Conservation (phyloP, 2,113 vertebrate genomes). For the Orientallactaga bullata region DNA sequence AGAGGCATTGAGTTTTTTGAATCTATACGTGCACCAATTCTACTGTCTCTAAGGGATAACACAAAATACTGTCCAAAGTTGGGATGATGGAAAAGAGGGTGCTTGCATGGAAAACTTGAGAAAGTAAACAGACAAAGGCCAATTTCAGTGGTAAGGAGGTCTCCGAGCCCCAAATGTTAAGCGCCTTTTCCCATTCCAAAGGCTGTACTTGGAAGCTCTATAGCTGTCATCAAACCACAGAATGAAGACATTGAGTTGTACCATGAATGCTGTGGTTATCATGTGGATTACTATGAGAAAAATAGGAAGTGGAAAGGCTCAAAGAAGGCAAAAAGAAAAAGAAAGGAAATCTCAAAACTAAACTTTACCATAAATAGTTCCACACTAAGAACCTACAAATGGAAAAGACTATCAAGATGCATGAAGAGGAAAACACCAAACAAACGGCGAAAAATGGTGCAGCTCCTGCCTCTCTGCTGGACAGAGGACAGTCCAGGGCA, state of each 20-base stretch:
- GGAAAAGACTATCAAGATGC: background rate
- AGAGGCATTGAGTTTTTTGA: background rate
- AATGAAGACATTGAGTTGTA: background rate
- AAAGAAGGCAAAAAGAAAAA: background rate
- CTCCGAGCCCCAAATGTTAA: background rate
- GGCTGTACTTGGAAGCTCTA: background rate
- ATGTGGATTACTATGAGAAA: background rate
- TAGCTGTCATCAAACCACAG: background rate
- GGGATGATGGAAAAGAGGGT: background rate
- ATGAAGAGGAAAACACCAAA: background rate
- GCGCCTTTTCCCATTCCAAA: background rate
- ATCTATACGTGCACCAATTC: background rate
- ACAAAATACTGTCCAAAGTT: background rate
- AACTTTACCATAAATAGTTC: background rate
- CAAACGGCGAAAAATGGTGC: too few relatives aligned
- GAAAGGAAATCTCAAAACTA: background rate
- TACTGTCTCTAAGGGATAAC: background rate
- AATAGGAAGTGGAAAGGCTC: background rate
- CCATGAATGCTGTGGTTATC: background rate
- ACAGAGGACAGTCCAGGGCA: too few relatives aligned
- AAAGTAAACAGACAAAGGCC: conserved; percentile 23
- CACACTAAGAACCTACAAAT: background rate
- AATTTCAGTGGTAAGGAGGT: background rate
- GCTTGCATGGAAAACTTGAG: background rate
- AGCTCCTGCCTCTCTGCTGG: too few relatives aligned